Base-by-base conservation (phyloP, 2,113 vertebrate genomes). In the Forbesichthys agassizii region DNA sequence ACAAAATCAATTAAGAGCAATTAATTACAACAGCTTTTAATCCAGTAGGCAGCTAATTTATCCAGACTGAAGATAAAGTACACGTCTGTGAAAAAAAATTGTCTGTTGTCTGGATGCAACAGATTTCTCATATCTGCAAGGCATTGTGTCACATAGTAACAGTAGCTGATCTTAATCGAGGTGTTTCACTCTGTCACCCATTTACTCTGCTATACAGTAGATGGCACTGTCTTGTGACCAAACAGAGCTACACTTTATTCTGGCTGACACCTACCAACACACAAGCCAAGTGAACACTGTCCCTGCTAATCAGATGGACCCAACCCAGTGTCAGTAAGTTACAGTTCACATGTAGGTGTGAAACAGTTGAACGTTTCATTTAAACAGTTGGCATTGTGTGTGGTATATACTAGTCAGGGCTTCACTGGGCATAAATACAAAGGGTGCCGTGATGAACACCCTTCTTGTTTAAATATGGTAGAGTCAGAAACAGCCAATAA, bases 351-450 rank as follows among this genome's bases (percentile, higher is more conserved):
- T 33, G 11, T 60, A 52, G 58, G 58, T 60, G 66, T 59, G 33
- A 42, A 61, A 68, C 47, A 16, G 61, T 20, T 55, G 6, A 7
- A 48, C 49, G 6, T 52, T 62, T 67, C 48, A n/a, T 47, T 69
- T 62, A 27, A 27, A 42, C 46, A 51, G 53, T 9, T 6, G 27
- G 14, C 77, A 71, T 58, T 71, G 16, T 53, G 9, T 57, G 62
- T 55, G 18, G 68, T 27, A 7, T 11, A 27, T 27, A 27, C 27
- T 47, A 33, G 16, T 16, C 16, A 16, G 16, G 16, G 13, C 59
- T 69, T 79, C 61, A 75, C 48, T 47, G 36, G 13, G 33, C 18
- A 48, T 16, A 57, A 77, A 73, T 76, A 72, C 48, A 64, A 78
- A 33, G 36, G 13, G 27, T 7, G 42, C 36, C 33, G 57, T 71